Percentiles rank a stretch among this genome's conserved stretches.
These are phyloP conservation scores for Dissostichus mawsoni DNA, from an alignment of 2,113 vertebrate species.

Conservation along the genomic window DNA sequence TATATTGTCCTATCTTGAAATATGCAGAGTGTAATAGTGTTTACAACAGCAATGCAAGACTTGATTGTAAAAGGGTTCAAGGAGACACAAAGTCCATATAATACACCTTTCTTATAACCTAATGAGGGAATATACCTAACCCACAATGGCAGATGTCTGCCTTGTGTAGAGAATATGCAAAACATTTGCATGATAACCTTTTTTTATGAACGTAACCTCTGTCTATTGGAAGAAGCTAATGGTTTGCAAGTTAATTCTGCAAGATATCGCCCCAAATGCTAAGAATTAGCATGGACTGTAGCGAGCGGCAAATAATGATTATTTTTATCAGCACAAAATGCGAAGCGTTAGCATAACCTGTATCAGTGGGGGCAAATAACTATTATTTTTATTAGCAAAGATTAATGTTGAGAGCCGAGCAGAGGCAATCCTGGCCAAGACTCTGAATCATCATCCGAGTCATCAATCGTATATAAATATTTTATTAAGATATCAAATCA, in stretches of 20 bases:
- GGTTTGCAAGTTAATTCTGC: not conserved
- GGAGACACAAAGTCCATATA: constrained; percentile 1
- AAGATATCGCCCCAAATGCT: not conserved
- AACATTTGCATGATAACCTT: not conserved
- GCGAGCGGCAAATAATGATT: not conserved
- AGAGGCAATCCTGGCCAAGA: no score
- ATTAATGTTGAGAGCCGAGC: no score
- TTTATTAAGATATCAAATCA: no score
- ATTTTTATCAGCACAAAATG: not conserved
- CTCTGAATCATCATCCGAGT: no score
- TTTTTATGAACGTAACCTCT: not conserved
- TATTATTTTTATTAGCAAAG: not conserved
- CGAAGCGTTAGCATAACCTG: no score
- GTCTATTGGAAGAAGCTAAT: not conserved
- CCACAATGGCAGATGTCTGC: not conserved
- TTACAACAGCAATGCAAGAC: constrained; percentile 18
- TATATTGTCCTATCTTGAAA: not conserved
- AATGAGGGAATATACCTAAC: not conserved
- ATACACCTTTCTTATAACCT: not conserved
- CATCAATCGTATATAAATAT: no score
- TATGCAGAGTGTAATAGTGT: not conserved
- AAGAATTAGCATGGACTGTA: not conserved
- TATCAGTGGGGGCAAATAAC: not conserved
- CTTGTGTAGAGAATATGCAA: constrained; percentile 1
- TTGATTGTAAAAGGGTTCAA: constrained; percentile 1